Evolutionary conservation across 1,140 invertebrate genomes (phyloP), one percentile per base, ranked within the genome.

Genomic region (Xylocopa sonorina): DNA sequence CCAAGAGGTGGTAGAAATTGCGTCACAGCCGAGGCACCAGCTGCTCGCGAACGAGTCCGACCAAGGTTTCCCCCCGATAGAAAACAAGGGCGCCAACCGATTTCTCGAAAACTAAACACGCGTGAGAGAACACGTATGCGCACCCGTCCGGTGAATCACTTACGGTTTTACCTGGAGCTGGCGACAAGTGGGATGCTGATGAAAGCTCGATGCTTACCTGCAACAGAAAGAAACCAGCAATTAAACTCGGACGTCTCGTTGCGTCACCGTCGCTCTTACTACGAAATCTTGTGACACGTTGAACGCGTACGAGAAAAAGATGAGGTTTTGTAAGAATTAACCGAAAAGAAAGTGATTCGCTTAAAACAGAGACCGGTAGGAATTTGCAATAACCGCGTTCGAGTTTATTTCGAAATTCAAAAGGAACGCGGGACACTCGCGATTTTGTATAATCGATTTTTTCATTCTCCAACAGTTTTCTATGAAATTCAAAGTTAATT

Each of bases 131-230:
- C 64, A 27, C 50, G 73, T 53, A 29, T 34, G 6, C 12, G 9
- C n/a, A n/a, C n/a, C 46, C 21, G 21, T 38, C 32, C 29, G 32
- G 48, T 48, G 68, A 81, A 72, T 82, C 68, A 82, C 80, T 82
- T 57, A 79, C 76, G 53, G 64, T 41, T 80, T 75, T 71, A n/a
- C 24, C 53, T 50, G 32, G 14, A 69, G 46, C 32, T 21, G 51
- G 18, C 18, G 16, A 29, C 50, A 43, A 69, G 38, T 58, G 38
- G n/a, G 60, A 43, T 43, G 46, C 16, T 34, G 53, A 51, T 43
- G 68, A 79, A 73, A 68, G 46, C 38, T 62, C 24, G 55, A 80
- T 41, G 48, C 81, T 82, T 80, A 82, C 81, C 78, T 82, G 71
- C 3, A 75, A 80, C 63, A 82, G 34, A 80, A 58, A 57, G 27